Evolutionary conservation across 2,888 invertebrate genomes (phyloP), one percentile per base, ranked within the genome.

Genomic region (Caenorhabditis japonica): DNA sequence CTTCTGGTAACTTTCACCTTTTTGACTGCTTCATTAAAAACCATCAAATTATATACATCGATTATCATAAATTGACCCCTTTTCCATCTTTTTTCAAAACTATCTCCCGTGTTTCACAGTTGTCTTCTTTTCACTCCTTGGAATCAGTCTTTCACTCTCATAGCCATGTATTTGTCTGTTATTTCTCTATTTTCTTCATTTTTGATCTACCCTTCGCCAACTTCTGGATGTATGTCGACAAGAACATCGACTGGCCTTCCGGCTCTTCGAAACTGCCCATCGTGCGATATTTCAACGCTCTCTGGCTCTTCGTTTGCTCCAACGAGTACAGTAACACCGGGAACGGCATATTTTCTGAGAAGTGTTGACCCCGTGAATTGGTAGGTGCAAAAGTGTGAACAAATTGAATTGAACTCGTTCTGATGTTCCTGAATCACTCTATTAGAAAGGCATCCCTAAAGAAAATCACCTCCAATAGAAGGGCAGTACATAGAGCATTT

Each of bases 321-420:
- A 7, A 73, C 73, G 0, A 41, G 38, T 2, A 56, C 66, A 0
- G 41, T 43, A 8, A 58, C 66, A 2, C 73, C 73, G 0, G 73
- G 68, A 27, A 60, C 68, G 17, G 56, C 73, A 0, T 73, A 58
- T 25, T 73, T 73, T 36, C 47, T 73, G 46, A 43, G 73, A 27
- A 68, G 73, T n/a, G 68, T 73, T 3, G 68, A 73, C 58, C 73
- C 73, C 33, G 56, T 51, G 1, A 73, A 61, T 33, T 73, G 73
- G 73, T 73, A 13, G 25, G 38, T 21, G 12, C 13, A 23, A 17
- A 8, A n/a, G 25, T n/a, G 15, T 53, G 19, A 13, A 8, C 27
- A n/a, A 25, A n/a, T 44, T 7, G 23, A 44, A n/a, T n/a, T n/a
- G n/a, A n/a, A n/a, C n/a, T n/a, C n/a, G n/a, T n/a, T n/a, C n/a